A percentile compares a stretch with the other conserved stretches of the same genome.
Conservation (phyloP, 1,140 invertebrate genomes). For the Drosophila kohkoa region DNA sequence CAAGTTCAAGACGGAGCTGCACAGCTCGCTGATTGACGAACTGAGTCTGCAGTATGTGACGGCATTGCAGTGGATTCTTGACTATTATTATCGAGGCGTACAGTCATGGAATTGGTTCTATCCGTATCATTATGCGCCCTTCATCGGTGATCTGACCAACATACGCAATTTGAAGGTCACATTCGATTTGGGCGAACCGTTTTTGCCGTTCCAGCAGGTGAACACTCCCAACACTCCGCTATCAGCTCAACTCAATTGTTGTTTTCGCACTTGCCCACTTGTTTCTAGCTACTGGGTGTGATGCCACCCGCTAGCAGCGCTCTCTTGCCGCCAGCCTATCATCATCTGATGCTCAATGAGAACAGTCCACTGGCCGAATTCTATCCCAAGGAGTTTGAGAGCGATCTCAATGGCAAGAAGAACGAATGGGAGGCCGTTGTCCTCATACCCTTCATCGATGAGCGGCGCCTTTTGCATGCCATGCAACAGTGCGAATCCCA, state of each 20-base stretch:
- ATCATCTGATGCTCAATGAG: slow-evolving; percentile 92
- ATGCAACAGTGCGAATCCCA: slow-evolving; percentile 90
- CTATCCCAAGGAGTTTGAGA: slow-evolving; percentile 96
- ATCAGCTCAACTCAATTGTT: slow-evolving; percentile 1
- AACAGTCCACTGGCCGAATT: slow-evolving; percentile 94
- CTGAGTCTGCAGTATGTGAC: slow-evolving; percentile 90
- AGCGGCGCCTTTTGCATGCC: slow-evolving; percentile 90
- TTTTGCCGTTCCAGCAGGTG: slow-evolving; percentile 96
- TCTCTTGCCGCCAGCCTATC: slow-evolving; percentile 93
- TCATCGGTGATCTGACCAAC: slow-evolving; percentile 95
- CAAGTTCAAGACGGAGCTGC: slow-evolving; percentile 92
- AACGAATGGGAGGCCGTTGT: slow-evolving; percentile 99
- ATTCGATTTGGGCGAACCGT: slow-evolving; percentile 95
- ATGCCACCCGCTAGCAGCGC: slow-evolving; percentile 93
- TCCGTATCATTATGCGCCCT: slow-evolving; percentile 98
- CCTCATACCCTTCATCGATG: slow-evolving; percentile 98
- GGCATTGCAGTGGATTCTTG: slow-evolving; percentile 98
- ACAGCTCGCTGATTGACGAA: slow-evolving; percentile 91
- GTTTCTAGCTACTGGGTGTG: slow-evolving; percentile 91
- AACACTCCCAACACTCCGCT: background rate
- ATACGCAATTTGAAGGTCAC: slow-evolving; percentile 91
- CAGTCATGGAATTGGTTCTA: slow-evolving; percentile 99
- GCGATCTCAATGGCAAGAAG: slow-evolving; percentile 96
- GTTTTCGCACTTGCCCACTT: background rate
- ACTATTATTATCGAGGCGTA: slow-evolving; percentile 98